These are phyloP conservation scores for Notolepis coatsorum DNA, from an alignment of 2,797 vertebrate species.

Conservation along the genomic window DNA sequence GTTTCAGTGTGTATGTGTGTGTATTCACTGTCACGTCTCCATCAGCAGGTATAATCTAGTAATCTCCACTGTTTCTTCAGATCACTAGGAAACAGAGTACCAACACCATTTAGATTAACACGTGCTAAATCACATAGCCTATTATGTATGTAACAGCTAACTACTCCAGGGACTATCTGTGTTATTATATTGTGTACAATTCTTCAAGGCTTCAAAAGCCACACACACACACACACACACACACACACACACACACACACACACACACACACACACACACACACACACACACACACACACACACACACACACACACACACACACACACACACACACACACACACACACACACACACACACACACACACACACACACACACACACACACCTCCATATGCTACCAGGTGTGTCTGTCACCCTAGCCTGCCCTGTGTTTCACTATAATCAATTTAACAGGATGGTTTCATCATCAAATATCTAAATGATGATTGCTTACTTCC, in stretches of 20 bases:
- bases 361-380: slow-evolving; percentile 27
- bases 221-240: slow-evolving; percentile 6
- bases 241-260: slow-evolving; percentile 1
- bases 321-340: slow-evolving; percentile 36
- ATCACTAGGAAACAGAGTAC: too few relatives aligned
- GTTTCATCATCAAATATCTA: slow-evolving; percentile 86
- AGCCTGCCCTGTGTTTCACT: slow-evolving; percentile 68
- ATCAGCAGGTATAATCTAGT: too few relatives aligned
- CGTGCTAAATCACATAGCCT: too few relatives aligned
- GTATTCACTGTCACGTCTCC: too few relatives aligned
- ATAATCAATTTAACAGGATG: slow-evolving; percentile 85
- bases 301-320: slow-evolving; percentile 15
- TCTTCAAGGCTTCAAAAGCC: not conserved
- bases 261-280: slow-evolving; percentile 10
- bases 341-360: slow-evolving; percentile 31
- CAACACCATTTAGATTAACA: too few relatives aligned
- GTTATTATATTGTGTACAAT: not conserved
- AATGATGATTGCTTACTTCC: slow-evolving; percentile 84
- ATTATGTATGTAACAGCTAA: not conserved
- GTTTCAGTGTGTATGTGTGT: too few relatives aligned
- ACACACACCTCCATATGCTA: slow-evolving; percentile 62
- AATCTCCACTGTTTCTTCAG: too few relatives aligned
- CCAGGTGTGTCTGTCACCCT: slow-evolving; percentile 76
- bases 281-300: not conserved
- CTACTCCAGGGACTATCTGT: not conserved